Conservation (phyloP, 2,797 vertebrate species). For the Acanthornis magna region DNA sequence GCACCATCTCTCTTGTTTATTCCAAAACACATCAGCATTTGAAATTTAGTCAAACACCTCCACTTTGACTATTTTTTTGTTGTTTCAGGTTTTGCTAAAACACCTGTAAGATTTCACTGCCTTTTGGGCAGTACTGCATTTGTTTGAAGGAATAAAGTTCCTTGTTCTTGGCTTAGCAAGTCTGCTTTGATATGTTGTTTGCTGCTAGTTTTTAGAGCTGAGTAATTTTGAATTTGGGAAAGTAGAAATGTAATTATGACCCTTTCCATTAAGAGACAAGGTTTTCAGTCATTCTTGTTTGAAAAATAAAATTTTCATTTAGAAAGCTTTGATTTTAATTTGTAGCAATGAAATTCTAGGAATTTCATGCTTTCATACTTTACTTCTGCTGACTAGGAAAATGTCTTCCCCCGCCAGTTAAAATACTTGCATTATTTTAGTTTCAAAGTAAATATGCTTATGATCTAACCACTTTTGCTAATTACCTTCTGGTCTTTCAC, state of each 20-base stretch:
- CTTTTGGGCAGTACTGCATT: background rate
- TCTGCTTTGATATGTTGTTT: background rate
- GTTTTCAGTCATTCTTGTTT: background rate
- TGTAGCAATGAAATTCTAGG: background rate
- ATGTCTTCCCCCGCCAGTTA: background rate
- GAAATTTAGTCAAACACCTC: background rate
- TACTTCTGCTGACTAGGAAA: background rate
- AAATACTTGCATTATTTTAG: constrained; percentile 11
- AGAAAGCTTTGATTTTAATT: constrained; percentile 18
- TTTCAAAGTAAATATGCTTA: constrained; percentile 15
- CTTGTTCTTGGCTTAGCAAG: background rate
- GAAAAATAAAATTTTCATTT: background rate
- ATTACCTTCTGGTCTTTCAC: constrained; percentile 23
- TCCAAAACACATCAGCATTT: background rate
- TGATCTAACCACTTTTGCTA: background rate
- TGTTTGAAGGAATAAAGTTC: background rate
- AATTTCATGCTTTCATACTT: background rate
- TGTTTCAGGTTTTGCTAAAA: background rate
- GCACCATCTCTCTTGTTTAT: background rate
- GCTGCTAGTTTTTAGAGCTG: background rate
- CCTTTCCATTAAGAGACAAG: background rate
- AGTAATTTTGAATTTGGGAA: constrained; percentile 12
- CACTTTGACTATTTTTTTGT: background rate
- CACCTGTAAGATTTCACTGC: background rate
- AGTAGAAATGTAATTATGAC: constrained; percentile 12